A percentile compares a stretch with the other conserved stretches of the same genome.
Evolutionary conservation across 2,113 vertebrate genomes (phyloP).

Genomic region (Eudorcas thomsonii): DNA sequence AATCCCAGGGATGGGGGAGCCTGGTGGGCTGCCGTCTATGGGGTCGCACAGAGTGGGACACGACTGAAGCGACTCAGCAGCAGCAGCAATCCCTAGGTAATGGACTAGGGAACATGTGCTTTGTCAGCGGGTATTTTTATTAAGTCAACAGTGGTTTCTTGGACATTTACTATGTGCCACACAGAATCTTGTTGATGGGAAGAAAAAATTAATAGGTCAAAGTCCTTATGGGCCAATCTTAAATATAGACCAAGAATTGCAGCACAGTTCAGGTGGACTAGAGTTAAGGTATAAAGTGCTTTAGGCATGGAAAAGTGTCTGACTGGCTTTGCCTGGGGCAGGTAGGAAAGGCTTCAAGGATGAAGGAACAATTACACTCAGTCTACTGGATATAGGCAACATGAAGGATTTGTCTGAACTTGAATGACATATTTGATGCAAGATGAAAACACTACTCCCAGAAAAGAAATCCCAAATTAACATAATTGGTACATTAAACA

Average conservation of each 20-base stretch:
- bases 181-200: background rate
- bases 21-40: too few relatives aligned
- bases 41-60: too few relatives aligned
- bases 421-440: background rate
- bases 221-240: background rate
- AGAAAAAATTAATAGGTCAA: background rate
- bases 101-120: background rate
- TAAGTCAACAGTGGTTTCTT: background rate
- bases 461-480: background rate
- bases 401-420: background rate
- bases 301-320: background rate
- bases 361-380: background rate
- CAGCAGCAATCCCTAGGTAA: background rate
- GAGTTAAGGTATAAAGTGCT: background rate
- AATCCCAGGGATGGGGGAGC: too few relatives aligned
- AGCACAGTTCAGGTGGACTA: background rate
- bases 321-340: background rate
- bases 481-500: background rate
- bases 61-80: too few relatives aligned
- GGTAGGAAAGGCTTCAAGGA: background rate
- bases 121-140: background rate
- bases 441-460: background rate
- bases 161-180: background rate
- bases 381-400: background rate
- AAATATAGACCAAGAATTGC: constrained; percentile 1